These are phyloP conservation scores for Harpagoxenus sublaevis DNA, from an alignment of 2,888 invertebrate genomes.

Conservation along the genomic window DNA sequence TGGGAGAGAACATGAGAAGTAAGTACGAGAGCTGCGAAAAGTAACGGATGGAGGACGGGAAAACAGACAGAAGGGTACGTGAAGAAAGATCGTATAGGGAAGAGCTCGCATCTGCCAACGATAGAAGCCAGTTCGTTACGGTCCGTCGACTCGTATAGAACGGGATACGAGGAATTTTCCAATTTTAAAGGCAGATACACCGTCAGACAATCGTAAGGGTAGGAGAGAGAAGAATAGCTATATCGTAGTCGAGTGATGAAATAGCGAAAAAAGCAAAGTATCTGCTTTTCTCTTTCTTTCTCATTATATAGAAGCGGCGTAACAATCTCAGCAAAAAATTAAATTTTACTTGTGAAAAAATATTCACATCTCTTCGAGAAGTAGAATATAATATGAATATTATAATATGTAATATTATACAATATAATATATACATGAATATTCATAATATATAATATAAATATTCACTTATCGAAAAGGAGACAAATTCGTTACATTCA, in stretches of 20 bases:
- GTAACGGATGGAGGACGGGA: conserved; percentile 18
- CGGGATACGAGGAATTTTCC: conserved; percentile 74
- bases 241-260: conserved; percentile 35
- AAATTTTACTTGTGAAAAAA: not conserved
- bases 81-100: conserved; percentile 44
- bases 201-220: not conserved
- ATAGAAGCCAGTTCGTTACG: conserved; percentile 66
- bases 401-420: not conserved
- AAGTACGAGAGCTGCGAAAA: conserved; percentile 31
- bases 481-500: not conserved
- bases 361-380: not conserved
- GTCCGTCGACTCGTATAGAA: conserved; percentile 61
- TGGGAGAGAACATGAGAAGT: not conserved
- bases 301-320: not conserved
- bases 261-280: conserved; percentile 15
- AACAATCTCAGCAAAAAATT: not conserved
- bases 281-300: not conserved
- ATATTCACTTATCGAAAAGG: too few relatives aligned
- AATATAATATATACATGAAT: too few relatives aligned
- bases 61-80: conserved; percentile 31
- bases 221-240: conserved; percentile 11
- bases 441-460: too few relatives aligned
- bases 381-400: not conserved
- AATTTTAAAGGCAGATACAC: conserved; percentile 79
- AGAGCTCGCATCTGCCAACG: conserved; percentile 57